Percentiles rank a stretch among this genome's conserved stretches.
These are phyloP conservation scores for Eleginops maclovinus DNA, from an alignment of 2,113 vertebrate species.

Conservation along the genomic window DNA sequence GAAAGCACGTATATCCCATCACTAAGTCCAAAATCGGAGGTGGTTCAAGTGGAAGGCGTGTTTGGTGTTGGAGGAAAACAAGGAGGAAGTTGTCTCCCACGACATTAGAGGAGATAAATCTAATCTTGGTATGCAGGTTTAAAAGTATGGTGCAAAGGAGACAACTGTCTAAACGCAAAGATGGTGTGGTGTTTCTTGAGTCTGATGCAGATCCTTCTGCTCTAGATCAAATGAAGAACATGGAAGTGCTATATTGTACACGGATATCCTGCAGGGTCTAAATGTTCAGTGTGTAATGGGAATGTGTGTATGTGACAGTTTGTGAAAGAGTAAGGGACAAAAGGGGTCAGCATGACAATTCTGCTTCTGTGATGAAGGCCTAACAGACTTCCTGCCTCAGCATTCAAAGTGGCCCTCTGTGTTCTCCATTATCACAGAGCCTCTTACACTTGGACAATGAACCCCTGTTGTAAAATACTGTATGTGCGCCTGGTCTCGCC, in stretches of 20 bases:
- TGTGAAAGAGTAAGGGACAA: conserved; percentile 18
- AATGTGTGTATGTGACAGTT: conserved; percentile 15
- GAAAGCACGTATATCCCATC: not conserved
- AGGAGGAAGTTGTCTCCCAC: not conserved
- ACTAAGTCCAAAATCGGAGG: not conserved
- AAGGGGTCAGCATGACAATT: conserved; percentile 65
- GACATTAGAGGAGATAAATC: not conserved
- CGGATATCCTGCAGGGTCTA: conserved; percentile 10
- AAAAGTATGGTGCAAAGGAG: not conserved
- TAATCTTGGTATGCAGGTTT: not conserved
- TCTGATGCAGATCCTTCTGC: not conserved
- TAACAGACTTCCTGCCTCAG: conserved; percentile 71
- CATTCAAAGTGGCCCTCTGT: conserved; percentile 73
- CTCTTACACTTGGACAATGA: conserved; percentile 61
- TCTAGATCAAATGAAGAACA: not conserved
- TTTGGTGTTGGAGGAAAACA: not conserved
- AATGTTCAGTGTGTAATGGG: conserved; percentile 19
- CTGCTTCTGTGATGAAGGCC: conserved; percentile 52
- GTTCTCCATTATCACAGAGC: conserved; percentile 59
- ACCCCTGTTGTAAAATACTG: conserved; percentile 47
- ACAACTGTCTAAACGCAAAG: not conserved
- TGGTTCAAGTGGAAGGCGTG: too few species aligned
- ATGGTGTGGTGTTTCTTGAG: not conserved
- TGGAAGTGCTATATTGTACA: not conserved
- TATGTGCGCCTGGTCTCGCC: conserved; percentile 11